Percentiles rank a stretch among this genome's conserved stretches.
These are phyloP conservation scores for Knipowitschia caucasica DNA, from an alignment of 2,797 vertebrate species.

Conservation along the genomic window DNA sequence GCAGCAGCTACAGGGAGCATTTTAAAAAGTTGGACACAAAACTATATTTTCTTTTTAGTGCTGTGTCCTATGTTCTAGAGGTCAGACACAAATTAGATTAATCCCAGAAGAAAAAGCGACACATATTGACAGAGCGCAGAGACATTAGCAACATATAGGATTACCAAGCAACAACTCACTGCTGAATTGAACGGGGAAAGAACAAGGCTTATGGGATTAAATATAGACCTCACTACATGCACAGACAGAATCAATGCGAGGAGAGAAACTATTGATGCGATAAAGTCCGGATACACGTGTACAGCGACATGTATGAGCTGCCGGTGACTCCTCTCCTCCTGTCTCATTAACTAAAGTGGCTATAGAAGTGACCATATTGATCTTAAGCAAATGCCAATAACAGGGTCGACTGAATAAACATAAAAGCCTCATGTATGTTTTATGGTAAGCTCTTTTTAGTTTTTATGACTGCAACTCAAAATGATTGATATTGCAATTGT, in stretches of 20 bases:
- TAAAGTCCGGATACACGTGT: not conserved
- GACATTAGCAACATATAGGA: conserved; percentile 12
- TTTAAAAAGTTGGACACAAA: not conserved
- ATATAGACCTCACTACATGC: not conserved
- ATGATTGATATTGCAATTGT: conserved; percentile 33
- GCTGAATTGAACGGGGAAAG: not conserved
- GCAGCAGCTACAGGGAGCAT: not conserved
- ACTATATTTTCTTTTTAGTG: not conserved
- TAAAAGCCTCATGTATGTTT: conserved; percentile 1
- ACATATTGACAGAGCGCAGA: conserved; percentile 4
- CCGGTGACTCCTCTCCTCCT: conserved; percentile 7
- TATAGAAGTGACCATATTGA: conserved; percentile 28
- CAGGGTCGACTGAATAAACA: not conserved
- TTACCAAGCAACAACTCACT: conserved; percentile 11
- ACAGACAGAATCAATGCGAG: conserved; percentile 21
- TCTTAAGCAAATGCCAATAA: conserved; percentile 9
- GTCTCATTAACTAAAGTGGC: conserved; percentile 23
- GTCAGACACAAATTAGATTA: conserved; percentile 15
- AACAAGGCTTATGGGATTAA: conserved; percentile 19
- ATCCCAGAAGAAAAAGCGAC: conserved; percentile 22
- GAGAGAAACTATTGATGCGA: conserved; percentile 7
- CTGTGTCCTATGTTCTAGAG: not conserved
- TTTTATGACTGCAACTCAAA: conserved; percentile 24
- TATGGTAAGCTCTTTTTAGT: conserved; percentile 3
- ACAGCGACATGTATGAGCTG: not conserved